A percentile compares a stretch with the other conserved stretches of the same genome.
phyloP scores from a whole-genome alignment of 2,113 vertebrate species.

The Bothrops jararaca region DNA sequence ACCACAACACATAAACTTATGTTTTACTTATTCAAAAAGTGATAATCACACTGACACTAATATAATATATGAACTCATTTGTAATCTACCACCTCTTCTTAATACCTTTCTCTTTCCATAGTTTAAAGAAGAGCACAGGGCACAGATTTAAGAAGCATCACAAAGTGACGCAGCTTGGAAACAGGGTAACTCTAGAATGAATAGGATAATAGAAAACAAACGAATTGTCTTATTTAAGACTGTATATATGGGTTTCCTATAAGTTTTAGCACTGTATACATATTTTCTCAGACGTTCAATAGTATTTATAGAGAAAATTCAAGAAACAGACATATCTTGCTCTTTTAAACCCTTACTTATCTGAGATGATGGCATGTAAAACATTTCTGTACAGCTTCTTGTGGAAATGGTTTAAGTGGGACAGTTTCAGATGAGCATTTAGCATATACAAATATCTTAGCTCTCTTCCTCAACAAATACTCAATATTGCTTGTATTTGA shows the following conservation, averaged over 20 bases:
- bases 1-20: neutral
- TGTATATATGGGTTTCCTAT: too few relatives aligned
- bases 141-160: neutral
- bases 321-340: neutral
- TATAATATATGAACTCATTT: neutral
- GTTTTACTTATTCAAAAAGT: neutral
- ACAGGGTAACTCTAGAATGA: neutral
- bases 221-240: neutral
- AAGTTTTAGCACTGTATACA: neutral
- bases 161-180: neutral
- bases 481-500: neutral
- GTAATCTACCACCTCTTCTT: neutral
- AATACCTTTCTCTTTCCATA: neutral
- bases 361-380: neutral
- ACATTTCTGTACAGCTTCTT: neutral
- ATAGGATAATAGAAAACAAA: neutral
- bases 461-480: neutral
- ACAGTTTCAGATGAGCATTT: neutral
- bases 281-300: neutral
- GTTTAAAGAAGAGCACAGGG: neutral
- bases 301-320: neutral
- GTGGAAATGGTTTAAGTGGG: neutral
- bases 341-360: neutral
- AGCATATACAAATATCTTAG: neutral
- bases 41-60: neutral